Evolutionary conservation across 2,888 invertebrate species (phyloP).

Genomic region (Caenorhabditis panamensis): DNA sequence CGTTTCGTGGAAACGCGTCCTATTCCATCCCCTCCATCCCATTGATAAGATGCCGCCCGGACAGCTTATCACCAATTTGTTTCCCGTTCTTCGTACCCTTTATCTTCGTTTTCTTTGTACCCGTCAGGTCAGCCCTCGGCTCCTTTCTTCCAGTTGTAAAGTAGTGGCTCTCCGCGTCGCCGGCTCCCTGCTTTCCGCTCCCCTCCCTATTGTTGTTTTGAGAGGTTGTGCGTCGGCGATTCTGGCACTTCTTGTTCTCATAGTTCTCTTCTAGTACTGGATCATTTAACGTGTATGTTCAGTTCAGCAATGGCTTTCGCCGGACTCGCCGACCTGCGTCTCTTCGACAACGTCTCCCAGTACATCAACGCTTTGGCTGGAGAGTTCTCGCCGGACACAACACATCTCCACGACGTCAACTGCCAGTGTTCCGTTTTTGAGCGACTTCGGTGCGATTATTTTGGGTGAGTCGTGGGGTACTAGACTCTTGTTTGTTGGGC

Average conservation of each 20-base stretch:
- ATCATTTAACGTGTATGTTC: not conserved
- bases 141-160: too few relatives aligned
- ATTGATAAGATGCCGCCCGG: constrained; percentile 7
- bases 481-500: not conserved
- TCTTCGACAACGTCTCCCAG: constrained; percentile 55
- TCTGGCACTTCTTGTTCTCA: constrained; percentile 17
- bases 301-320: constrained; percentile 44
- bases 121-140: not conserved
- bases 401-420: constrained; percentile 46
- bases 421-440: constrained; percentile 55
- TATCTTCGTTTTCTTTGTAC: constrained; percentile 12
- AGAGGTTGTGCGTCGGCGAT: not conserved
- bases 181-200: constrained; percentile 1
- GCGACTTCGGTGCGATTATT: constrained; percentile 50
- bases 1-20: not conserved
- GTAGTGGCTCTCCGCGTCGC: not conserved
- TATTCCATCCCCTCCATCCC: not conserved
- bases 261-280: not conserved
- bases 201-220: constrained; percentile 7
- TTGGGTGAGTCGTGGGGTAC: constrained; percentile 39
- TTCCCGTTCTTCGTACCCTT: constrained; percentile 26
- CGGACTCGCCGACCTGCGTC: constrained; percentile 47
- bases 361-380: constrained; percentile 49
- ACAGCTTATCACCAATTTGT: constrained; percentile 8
- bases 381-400: constrained; percentile 50